phyloP scores from a whole-genome alignment of 2,888 invertebrate genomes.

The Netelia melanura region DNA sequence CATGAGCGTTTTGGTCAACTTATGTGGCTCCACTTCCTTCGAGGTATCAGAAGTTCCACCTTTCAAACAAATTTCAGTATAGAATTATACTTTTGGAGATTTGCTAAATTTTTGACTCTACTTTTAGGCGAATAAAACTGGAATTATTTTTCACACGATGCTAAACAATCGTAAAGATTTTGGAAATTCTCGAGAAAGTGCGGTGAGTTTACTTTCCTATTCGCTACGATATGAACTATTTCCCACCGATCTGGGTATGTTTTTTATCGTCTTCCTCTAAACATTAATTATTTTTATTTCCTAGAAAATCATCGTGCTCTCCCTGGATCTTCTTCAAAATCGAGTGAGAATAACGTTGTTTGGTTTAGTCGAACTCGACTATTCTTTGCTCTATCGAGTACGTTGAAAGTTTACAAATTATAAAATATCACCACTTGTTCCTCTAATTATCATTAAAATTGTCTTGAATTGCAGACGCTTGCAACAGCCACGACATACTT shows the following conservation, averaged over 20 bases:
- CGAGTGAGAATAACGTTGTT: constrained; percentile 38
- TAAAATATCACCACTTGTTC: neutral
- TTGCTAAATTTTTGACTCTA: neutral
- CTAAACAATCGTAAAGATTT: constrained; percentile 19
- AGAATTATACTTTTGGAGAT: constrained; percentile 4
- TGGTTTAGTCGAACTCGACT: constrained; percentile 44
- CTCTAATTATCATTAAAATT: neutral
- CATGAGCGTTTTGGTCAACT: neutral
- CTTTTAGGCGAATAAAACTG: constrained; percentile 53
- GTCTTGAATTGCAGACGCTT: neutral
- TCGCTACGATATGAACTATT: no score
- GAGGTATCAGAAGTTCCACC: constrained; percentile 7
- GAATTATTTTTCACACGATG: constrained; percentile 33
- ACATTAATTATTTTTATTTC: neutral
- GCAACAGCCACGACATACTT: constrained; percentile 21
- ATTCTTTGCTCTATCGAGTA: constrained; percentile 35
- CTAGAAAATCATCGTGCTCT: constrained; percentile 46
- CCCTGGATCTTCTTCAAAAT: constrained; percentile 53
- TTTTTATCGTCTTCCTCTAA: neutral
- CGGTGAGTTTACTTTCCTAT: constrained; percentile 18
- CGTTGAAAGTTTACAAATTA: neutral
- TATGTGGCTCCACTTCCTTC: constrained; percentile 20
- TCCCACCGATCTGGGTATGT: neutral
- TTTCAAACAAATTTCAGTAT: no score
- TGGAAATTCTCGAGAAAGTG: constrained; percentile 4